Evolutionary conservation across 2,113 vertebrate species (phyloP).

Genomic region (Rousettus leschenaultii): DNA sequence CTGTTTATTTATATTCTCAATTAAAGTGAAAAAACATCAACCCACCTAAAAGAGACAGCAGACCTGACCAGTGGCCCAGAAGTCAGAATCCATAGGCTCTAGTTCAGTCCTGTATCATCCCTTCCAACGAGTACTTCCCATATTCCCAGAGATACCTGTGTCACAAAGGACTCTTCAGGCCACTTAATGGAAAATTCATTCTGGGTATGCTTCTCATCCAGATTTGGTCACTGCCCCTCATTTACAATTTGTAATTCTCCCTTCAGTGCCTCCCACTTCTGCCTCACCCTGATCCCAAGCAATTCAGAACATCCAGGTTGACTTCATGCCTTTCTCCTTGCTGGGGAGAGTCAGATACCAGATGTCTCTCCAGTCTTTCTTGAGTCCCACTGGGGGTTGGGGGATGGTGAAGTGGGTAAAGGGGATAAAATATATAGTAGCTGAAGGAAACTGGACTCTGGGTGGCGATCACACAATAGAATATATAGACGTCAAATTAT

Average conservation of each 20-base stretch:
- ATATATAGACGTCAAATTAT: too few species aligned
- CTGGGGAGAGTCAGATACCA: not conserved
- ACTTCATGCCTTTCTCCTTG: not conserved
- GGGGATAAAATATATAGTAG: too few species aligned
- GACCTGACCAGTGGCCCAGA: not conserved
- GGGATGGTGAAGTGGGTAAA: too few species aligned
- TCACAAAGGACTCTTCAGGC: not conserved
- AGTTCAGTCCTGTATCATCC: too few species aligned
- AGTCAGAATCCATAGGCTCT: not conserved
- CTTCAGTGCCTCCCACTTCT: not conserved
- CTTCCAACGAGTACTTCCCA: not conserved
- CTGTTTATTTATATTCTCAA: not conserved
- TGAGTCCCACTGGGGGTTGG: accelerated
- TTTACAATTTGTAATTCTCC: not conserved
- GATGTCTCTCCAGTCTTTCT: not conserved
- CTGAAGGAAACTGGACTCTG: too few species aligned
- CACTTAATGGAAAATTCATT: not conserved
- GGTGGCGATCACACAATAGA: too few species aligned
- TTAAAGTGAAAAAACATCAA: not conserved
- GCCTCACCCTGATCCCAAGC: accelerated
- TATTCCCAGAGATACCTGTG: not conserved
- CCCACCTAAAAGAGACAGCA: not conserved
- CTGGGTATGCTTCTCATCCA: not conserved
- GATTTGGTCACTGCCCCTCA: not conserved
- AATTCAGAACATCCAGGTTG: too few species aligned